A percentile compares a stretch with the other conserved stretches of the same genome.
These are phyloP conservation scores for Arctopsyche grandis DNA, from an alignment of 1,140 invertebrate genomes.

Conservation along the genomic window DNA sequence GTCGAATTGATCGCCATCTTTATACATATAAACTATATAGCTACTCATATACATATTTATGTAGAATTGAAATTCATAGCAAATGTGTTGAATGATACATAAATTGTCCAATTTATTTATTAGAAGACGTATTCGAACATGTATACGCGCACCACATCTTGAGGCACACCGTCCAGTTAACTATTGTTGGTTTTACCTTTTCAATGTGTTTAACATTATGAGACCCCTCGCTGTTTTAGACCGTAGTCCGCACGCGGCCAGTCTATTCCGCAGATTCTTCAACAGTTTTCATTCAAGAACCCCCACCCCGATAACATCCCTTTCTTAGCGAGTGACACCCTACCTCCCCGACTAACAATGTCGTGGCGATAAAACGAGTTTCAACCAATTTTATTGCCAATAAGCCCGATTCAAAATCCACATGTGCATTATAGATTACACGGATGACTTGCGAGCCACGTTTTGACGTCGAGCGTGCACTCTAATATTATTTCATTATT, in stretches of 20 bases:
- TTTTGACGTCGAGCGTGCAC: not conserved
- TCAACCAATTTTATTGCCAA: too few species aligned
- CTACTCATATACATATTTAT: not conserved
- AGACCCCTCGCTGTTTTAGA: conserved; percentile 45
- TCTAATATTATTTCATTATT: conserved; percentile 40
- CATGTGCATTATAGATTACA: not conserved
- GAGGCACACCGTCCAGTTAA: conserved; percentile 9
- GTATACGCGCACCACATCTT: conserved; percentile 2
- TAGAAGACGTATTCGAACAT: not conserved
- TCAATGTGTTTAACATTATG: conserved; percentile 48
- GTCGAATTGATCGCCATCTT: too few species aligned
- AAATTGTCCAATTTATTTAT: not conserved
- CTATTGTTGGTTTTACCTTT: conserved; percentile 48
- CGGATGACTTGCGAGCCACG: not conserved
- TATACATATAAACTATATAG: too few species aligned
- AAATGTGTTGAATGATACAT: not conserved
- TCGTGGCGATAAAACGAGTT: too few species aligned
- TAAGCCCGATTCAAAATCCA: too few species aligned
- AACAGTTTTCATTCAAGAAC: conserved; percentile 13
- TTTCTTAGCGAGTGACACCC: too few species aligned
- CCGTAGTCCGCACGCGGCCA: conserved; percentile 42
- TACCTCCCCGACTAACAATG: too few species aligned
- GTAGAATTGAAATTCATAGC: not conserved
- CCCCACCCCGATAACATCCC: not conserved
- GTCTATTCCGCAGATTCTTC: conserved; percentile 1